Base-by-base conservation (phyloP, 2,113 vertebrate genomes). In the Nannospalax galili region DNA sequence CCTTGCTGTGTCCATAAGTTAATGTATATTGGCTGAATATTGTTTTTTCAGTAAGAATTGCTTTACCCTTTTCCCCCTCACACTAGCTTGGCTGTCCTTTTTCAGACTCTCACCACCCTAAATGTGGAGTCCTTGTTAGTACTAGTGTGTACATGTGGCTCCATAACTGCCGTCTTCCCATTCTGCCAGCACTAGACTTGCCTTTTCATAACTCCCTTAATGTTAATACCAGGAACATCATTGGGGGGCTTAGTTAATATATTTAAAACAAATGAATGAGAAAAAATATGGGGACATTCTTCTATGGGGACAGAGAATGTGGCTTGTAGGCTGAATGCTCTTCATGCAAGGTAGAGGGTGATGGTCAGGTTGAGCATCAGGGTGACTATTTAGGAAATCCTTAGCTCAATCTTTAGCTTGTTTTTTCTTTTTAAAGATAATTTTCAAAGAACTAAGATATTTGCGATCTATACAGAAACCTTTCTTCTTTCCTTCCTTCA, bases 401-500 rank as follows among this genome's bases (percentile, higher is more conserved):
- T 70, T 48, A 45, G 26, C 6, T 9, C 82, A 32, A 24, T 67
- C 42, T 65, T 80, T 64, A 42, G 15, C 87, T 7, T n/a, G 22
- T 56, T 26, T 81, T 62, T 26, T 85, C 20, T 73, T 70, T 65
- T 88, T 52, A 65, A 72, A 95, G 78, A 26, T 40, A 40, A 30
- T 58, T 93, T 96, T 52, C 65, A 90, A 62, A 87, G 22, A 88
- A 62, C 40, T 19, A 91, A 35, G 64, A 88, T n/a, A 62, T 72
- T 72, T 81, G 8, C 62, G 12, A 9, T 62, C 69, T 58, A n/a
- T 65, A 10, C 3, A 64, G 14, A 56, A 35, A 62, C 32, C 11
- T 9, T 35, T 35, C 19, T 40, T 40, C 35, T 20, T 22, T 37
- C 14, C 32, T 58, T 7, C 32, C 10, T 28, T 30, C 16, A 42